Base-by-base conservation (phyloP, 2,888 invertebrate species). In the Hirtodrosophila duncani region DNA sequence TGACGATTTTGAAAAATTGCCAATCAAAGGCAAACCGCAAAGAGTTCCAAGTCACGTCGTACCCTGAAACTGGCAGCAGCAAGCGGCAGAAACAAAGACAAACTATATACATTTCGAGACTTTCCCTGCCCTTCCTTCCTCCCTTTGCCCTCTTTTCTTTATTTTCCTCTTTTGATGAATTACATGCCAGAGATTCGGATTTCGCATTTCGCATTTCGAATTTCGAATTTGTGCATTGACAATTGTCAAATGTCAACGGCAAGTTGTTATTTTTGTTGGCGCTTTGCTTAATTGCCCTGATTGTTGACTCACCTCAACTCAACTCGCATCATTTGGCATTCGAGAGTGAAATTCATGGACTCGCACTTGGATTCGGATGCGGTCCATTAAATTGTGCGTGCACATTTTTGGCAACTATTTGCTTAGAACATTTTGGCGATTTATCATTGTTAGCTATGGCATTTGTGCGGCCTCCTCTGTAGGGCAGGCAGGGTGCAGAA, bases 1-100 rank as follows among this genome's bases (percentile, higher is more conserved):
- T 72, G 80, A 72, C 80, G 78, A 74, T 74, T 74, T 80, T 80
- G 72, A 74, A 72, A 74, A 74, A 74, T 74, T 77, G 78, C 57
- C 72, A 62, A 80, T 72, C 81, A 80, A 72, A 77, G 72, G 56
- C 58, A 63, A 53, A 48, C 78, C 81, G 74, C 78, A 77, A 59
- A 80, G 78, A 77, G 60, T 71, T 58, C 51, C 63, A 56, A 74
- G 52, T 66, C 75, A 63, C 70, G 67, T 68, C 80, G 72, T 74
- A 74, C 48, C n/a, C 71, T 67, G 63, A 78, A 65, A 78, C n/a
- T 55, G 46, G 20, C 23, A 18, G 43, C 67, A 43, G 58, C 57
- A 46, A 48, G 59, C 59, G 58, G 56, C 57, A 71, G 67, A 71
- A 79, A 75, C 77, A 79, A 80, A 37, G 64, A 59, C 60, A 42